Evolutionary conservation across 2,888 invertebrate genomes (phyloP).

Genomic region (Pseudococcus longispinus): DNA sequence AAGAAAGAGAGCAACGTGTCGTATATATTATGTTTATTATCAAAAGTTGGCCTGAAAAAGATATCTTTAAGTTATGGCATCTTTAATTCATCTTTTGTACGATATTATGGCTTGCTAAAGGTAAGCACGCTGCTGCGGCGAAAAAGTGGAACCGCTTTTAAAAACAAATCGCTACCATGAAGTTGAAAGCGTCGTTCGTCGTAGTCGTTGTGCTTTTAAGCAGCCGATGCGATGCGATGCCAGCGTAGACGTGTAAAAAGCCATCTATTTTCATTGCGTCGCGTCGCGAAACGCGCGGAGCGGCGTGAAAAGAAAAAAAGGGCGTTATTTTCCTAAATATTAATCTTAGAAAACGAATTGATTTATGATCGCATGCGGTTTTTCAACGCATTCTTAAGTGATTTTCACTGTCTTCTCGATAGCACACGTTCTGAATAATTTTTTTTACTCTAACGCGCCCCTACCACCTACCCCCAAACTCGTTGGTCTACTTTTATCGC

Average conservation of each 20-base stretch:
- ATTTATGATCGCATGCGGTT: slow-evolving; percentile 25
- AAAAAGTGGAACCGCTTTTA: slow-evolving; percentile 10
- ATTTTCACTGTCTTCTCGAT: slow-evolving; percentile 27
- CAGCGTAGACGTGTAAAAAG: slow-evolving; percentile 12
- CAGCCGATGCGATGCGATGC: background rate
- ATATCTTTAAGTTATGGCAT: slow-evolving; percentile 8
- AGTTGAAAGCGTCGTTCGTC: background rate
- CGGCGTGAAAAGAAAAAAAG: background rate
- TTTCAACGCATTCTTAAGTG: slow-evolving; percentile 28
- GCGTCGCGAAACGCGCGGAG: background rate
- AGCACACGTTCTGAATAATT: background rate
- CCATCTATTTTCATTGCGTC: slow-evolving; percentile 23
- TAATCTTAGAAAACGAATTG: slow-evolving; percentile 28
- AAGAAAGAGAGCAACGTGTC: slow-evolving; percentile 13
- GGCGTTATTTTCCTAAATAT: slow-evolving; percentile 32
- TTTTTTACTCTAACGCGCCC: background rate
- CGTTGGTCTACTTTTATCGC: background rate
- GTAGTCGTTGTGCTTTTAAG: background rate
- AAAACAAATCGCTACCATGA: slow-evolving; percentile 26
- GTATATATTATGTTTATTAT: slow-evolving; percentile 34
- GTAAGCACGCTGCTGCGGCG: background rate
- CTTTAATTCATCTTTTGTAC: slow-evolving; percentile 29
- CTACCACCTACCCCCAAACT: background rate
- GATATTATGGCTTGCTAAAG: slow-evolving; percentile 3
- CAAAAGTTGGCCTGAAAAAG: slow-evolving; percentile 30